phyloP scores from a whole-genome alignment of 2,797 vertebrate species.

The Uromys caudimaculatus region DNA sequence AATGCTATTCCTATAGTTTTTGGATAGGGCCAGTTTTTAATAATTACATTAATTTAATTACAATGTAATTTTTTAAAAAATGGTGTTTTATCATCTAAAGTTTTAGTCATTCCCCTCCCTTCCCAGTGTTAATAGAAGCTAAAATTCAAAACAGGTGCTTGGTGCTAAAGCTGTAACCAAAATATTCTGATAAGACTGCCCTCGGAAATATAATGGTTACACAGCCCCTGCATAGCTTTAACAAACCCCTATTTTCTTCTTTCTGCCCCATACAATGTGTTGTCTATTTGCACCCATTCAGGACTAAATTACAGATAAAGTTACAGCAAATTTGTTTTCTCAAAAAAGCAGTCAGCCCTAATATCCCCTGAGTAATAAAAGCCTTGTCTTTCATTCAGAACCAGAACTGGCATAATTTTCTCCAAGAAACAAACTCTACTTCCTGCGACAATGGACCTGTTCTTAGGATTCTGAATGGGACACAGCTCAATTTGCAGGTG shows the following conservation, averaged over 20 bases:
- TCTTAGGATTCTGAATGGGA: constrained; percentile 91
- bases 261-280: constrained; percentile 91
- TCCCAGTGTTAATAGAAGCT: constrained; percentile 87
- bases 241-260: constrained; percentile 89
- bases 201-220: constrained; percentile 94
- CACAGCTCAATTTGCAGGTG: constrained; percentile 93
- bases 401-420: constrained; percentile 86
- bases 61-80: too few relatives aligned
- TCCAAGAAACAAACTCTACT: constrained; percentile 92
- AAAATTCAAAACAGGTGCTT: constrained; percentile 94
- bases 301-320: constrained; percentile 98
- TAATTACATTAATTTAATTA: too few relatives aligned
- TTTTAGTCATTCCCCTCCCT: constrained; percentile 66
- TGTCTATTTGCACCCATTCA: constrained; percentile 95
- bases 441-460: constrained; percentile 91
- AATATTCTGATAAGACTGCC: constrained; percentile 93
- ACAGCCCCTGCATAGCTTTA: constrained; percentile 89
- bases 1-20: constrained; percentile 13
- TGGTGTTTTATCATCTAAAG: constrained; percentile 65
- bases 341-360: constrained; percentile 96
- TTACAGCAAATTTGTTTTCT: constrained; percentile 99
- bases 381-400: constrained; percentile 93
- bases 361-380: constrained; percentile 94
- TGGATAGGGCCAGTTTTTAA: not conserved
- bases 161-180: constrained; percentile 91